Percentiles rank a stretch among this genome's conserved stretches.
phyloP scores from a whole-genome alignment of 2,113 vertebrate species.

The Cephalopterus ornatus region DNA sequence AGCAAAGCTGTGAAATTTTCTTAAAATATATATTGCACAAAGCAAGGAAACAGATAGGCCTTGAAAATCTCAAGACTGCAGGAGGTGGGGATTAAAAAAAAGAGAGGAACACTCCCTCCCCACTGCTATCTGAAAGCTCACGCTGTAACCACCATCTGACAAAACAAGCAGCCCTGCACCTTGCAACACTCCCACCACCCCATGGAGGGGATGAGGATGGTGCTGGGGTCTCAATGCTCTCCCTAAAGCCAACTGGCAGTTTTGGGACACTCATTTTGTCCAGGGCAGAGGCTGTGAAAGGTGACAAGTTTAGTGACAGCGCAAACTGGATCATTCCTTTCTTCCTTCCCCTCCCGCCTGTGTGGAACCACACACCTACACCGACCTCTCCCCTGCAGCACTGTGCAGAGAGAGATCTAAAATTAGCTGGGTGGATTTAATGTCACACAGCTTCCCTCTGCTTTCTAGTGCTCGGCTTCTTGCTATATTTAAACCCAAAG shows the following conservation, averaged over 20 bases:
- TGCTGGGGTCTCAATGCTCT: background rate
- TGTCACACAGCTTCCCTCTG: constrained; percentile 13
- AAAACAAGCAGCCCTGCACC: background rate
- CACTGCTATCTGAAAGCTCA: background rate
- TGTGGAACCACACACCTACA: background rate
- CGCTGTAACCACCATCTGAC: fast-evolving
- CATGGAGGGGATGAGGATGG: fast-evolving
- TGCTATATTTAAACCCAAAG: constrained; percentile 56
- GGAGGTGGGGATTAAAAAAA: background rate
- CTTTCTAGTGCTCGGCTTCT: constrained; percentile 13
- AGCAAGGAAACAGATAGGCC: background rate
- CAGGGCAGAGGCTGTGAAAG: background rate
- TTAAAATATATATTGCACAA: background rate
- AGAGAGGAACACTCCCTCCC: background rate
- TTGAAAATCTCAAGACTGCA: background rate
- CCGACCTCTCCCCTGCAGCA: background rate
- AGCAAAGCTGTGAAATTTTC: background rate
- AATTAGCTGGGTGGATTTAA: constrained; percentile 28
- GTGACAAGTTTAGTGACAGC: background rate
- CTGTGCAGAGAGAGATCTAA: background rate
- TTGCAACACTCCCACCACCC: background rate
- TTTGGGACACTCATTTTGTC: background rate
- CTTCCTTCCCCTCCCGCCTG: background rate
- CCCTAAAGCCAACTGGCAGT: background rate
- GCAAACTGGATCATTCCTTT: background rate